These are phyloP conservation scores for Drosophila emarginata DNA, from an alignment of 2,888 invertebrate species.

Conservation along the genomic window DNA sequence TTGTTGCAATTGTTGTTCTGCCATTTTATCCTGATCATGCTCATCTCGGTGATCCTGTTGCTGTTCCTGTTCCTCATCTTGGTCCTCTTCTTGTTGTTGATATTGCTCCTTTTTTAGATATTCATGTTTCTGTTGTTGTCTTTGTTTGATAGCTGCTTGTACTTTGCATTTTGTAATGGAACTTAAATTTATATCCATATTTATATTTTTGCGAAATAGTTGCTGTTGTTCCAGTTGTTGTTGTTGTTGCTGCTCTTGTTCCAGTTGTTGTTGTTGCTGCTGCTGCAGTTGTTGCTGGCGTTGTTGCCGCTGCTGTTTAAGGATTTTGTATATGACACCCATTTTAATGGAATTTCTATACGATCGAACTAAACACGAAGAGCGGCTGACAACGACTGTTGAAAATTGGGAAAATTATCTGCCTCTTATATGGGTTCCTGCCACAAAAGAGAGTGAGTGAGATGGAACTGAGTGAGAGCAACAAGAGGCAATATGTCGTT, in stretches of 20 bases:
- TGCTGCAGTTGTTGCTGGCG: slow-evolving; percentile 45
- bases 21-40: slow-evolving; percentile 39
- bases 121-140: slow-evolving; percentile 38
- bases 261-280: slow-evolving; percentile 46
- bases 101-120: slow-evolving; percentile 20
- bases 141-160: slow-evolving; percentile 60
- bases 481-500: background rate
- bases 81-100: slow-evolving; percentile 14
- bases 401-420: slow-evolving; percentile 44
- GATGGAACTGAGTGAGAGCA: background rate
- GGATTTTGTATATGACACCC: slow-evolving; percentile 79
- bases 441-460: slow-evolving; percentile 19
- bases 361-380: slow-evolving; percentile 39
- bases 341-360: slow-evolving; percentile 37
- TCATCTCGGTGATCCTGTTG: background rate
- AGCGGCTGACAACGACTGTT: slow-evolving; percentile 62
- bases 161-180: slow-evolving; percentile 58
- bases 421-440: slow-evolving; percentile 51
- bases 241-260: slow-evolving; percentile 33
- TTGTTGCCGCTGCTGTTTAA: slow-evolving; percentile 68
- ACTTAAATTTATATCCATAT: slow-evolving; percentile 56
- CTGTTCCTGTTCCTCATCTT: slow-evolving; percentile 6
- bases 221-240: slow-evolving; percentile 64
- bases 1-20: slow-evolving; percentile 74
- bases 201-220: slow-evolving; percentile 7